Conservation (phyloP, 2,888 invertebrate genomes). For the Heliconius sara region DNA sequence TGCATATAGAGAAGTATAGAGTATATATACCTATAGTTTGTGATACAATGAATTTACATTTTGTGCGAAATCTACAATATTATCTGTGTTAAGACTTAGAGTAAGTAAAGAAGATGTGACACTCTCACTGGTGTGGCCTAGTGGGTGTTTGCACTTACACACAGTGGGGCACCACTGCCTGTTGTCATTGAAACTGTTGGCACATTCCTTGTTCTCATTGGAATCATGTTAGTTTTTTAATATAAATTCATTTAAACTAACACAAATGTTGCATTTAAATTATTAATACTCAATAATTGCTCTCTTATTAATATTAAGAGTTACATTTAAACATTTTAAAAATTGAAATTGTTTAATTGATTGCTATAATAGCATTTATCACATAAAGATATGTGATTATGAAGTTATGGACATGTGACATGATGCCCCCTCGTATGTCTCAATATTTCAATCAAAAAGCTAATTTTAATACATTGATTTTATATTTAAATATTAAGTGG, state of each 20-base stretch:
- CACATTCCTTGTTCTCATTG: constrained; percentile 32
- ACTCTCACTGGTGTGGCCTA: constrained; percentile 3
- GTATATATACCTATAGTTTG: constrained; percentile 79
- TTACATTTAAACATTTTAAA: neutral
- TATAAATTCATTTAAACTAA: neutral
- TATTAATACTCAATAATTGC: constrained; percentile 42
- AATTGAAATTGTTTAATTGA: neutral
- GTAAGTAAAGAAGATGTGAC: constrained; percentile 38
- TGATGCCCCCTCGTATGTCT: too few relatives aligned
- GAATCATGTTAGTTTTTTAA: constrained; percentile 1
- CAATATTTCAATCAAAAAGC: neutral
- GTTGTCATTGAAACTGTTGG: constrained; percentile 10
- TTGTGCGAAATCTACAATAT: constrained; percentile 72
- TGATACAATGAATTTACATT: constrained; percentile 83
- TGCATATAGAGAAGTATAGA: constrained; percentile 75
- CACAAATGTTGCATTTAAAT: constrained; percentile 38
- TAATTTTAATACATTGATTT: constrained; percentile 6
- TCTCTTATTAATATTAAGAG: constrained; percentile 32
- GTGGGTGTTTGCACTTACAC: neutral
- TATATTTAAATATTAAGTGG: constrained; percentile 9
- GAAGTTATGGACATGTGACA: too few relatives aligned
- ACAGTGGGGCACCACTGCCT: constrained; percentile 30
- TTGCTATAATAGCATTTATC: neutral
- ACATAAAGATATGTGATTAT: too few relatives aligned
- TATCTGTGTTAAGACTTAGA: constrained; percentile 58